Evolutionary conservation across 2,113 vertebrate genomes (phyloP).

Genomic region (Helogale parvula): DNA sequence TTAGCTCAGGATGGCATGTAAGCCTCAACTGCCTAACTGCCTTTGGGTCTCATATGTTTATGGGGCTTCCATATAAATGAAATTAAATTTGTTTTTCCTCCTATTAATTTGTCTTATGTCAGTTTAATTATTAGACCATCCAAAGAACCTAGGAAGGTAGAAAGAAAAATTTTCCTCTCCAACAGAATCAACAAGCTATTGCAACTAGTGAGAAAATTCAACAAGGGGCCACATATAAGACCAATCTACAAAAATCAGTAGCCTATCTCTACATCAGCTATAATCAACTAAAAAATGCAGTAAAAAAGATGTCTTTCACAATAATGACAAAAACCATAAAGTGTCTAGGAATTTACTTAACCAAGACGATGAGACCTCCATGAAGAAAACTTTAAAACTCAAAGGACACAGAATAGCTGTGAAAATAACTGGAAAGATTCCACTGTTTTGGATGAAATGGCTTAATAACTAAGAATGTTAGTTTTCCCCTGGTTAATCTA

Average conservation of each 20-base stretch:
- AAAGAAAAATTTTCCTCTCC: no score
- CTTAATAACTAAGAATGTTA: background rate
- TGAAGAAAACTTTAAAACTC: background rate
- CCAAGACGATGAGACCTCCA: background rate
- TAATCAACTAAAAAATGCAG: background rate
- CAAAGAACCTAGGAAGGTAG: no score
- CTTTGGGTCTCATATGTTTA: no score
- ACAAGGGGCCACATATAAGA: background rate
- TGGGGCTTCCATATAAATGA: no score
- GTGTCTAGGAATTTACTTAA: background rate
- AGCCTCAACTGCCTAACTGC: no score
- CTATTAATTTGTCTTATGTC: background rate
- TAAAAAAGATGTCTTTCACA: background rate
- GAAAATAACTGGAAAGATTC: background rate
- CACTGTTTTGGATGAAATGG: background rate
- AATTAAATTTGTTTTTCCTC: background rate
- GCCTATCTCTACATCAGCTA: background rate
- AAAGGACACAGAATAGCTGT: background rate
- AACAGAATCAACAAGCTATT: background rate
- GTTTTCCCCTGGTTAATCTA: background rate
- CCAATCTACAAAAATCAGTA: constrained; percentile 1
- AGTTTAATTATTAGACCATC: background rate
- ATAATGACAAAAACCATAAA: background rate
- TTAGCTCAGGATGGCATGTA: background rate
- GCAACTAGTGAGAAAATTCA: background rate